Conservation (phyloP, 2,113 vertebrate genomes). For the Tupaia tana region DNA sequence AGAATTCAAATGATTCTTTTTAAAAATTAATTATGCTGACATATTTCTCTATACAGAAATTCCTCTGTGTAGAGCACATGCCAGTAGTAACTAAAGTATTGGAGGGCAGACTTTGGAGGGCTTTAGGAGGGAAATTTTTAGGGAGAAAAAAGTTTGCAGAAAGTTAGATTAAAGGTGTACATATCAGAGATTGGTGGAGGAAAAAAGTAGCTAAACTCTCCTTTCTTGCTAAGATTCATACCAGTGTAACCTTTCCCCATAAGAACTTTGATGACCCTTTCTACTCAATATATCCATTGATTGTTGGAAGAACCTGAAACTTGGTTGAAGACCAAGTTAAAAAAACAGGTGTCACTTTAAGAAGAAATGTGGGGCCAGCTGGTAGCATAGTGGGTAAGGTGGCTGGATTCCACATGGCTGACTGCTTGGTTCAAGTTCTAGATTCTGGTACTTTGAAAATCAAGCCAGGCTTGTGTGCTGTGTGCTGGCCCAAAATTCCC, state of each 20-base stretch:
- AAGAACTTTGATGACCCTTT: not conserved
- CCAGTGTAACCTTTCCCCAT: not conserved
- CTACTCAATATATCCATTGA: not conserved
- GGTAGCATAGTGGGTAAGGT: too few relatives aligned
- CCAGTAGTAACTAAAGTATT: not conserved
- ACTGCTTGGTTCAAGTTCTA: too few relatives aligned
- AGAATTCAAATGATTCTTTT: not conserved
- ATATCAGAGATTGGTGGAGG: not conserved
- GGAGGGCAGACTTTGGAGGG: not conserved
- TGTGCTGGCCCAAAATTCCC: too few relatives aligned
- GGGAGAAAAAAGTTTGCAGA: slow-evolving; percentile 13
- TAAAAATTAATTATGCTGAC: not conserved
- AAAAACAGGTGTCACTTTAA: not conserved
- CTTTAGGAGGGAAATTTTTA: not conserved
- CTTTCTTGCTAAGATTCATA: not conserved
- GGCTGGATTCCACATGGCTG: too few relatives aligned
- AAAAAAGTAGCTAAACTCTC: not conserved
- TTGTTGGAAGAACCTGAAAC: not conserved
- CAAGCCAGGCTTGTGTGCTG: too few relatives aligned
- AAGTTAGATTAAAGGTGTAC: not conserved
- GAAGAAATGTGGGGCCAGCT: not conserved
- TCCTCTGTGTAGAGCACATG: not conserved
- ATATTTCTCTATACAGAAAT: not conserved
- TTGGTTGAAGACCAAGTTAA: slow-evolving; percentile 16
- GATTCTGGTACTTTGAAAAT: too few relatives aligned